These are phyloP conservation scores for Rhynchomys soricoides DNA, from an alignment of 2,113 vertebrate species.

Conservation along the genomic window DNA sequence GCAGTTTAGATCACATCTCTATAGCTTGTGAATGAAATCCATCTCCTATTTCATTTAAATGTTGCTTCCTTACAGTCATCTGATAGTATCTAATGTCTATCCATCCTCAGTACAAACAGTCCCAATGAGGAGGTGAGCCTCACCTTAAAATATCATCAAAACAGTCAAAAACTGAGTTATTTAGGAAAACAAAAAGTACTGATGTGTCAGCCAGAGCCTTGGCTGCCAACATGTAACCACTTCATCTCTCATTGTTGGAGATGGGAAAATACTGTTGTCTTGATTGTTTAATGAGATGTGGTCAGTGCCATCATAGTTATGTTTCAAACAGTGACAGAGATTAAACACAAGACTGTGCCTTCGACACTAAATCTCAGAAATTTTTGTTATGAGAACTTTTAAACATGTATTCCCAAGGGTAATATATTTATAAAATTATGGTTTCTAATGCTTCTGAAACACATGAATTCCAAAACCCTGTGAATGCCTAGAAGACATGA, in stretches of 20 bases:
- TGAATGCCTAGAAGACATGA: neutral
- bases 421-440: neutral
- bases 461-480: neutral
- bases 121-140: neutral
- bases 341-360: neutral
- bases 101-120: neutral
- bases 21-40: neutral
- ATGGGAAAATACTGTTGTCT: no score
- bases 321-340: neutral
- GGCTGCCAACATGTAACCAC: neutral
- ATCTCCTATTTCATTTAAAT: neutral
- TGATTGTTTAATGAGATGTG: neutral
- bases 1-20: slow-evolving; percentile 11
- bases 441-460: neutral
- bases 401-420: neutral
- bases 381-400: neutral
- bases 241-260: neutral
- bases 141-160: slow-evolving; percentile 28
- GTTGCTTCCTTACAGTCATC: neutral
- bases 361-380: neutral
- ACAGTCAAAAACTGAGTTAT: neutral
- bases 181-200: neutral
- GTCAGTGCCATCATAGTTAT: neutral
- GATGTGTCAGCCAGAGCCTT: neutral
- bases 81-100: slow-evolving; percentile 2